A percentile compares a stretch with the other conserved stretches of the same genome.
These are phyloP conservation scores for Hydractinia echinata DNA, from an alignment of 30 jellyfish, hydroid and myxozoan species.

Conservation along the genomic window DNA sequence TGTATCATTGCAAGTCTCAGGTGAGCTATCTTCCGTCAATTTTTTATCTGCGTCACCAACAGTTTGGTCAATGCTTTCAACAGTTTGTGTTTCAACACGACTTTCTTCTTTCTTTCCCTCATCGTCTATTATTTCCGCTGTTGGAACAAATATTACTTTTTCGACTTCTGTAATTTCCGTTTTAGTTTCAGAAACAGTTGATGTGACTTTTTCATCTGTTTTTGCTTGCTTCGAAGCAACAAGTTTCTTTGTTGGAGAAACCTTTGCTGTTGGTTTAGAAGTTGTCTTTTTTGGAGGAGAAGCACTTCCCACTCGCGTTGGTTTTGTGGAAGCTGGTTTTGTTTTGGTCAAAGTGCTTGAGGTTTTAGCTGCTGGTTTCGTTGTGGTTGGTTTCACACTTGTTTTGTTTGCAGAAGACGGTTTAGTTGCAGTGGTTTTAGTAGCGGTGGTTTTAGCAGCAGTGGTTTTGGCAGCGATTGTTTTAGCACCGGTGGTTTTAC, in stretches of 20 bases:
- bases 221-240: slow-evolving; percentile 15
- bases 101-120: not conserved
- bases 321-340: not conserved
- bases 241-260: not conserved
- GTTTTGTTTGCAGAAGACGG: slow-evolving; percentile 14
- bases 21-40: too few species aligned
- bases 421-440: slow-evolving; percentile 16
- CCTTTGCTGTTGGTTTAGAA: too few species aligned
- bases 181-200: not conserved
- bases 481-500: slow-evolving; percentile 7
- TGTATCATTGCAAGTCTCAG: too few species aligned
- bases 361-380: slow-evolving; percentile 1
- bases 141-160: not conserved
- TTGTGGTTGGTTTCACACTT: slow-evolving; percentile 15
- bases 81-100: too few species aligned
- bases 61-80: too few species aligned
- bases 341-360: slow-evolving; percentile 15
- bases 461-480: not conserved
- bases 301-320: not conserved
- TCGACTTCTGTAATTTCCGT: not conserved
- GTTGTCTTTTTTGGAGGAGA: not conserved
- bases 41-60: too few species aligned
- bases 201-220: not conserved
- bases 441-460: slow-evolving; percentile 14
- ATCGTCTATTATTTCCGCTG: not conserved